Base-by-base conservation (phyloP, 2,113 vertebrate genomes). In the Agapornis roseicollis region DNA sequence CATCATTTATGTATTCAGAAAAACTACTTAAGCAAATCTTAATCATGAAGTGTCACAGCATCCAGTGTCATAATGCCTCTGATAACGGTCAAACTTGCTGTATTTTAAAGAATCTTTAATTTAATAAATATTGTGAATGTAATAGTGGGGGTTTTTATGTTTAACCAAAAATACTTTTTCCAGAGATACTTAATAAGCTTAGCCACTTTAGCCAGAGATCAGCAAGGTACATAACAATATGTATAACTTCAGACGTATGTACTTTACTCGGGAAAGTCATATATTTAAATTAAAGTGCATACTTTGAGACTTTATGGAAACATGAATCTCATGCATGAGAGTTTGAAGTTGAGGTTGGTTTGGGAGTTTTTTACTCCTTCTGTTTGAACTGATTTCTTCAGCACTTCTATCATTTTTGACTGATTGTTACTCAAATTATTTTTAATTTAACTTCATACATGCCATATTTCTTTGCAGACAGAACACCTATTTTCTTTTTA, bases 381-480 rank as follows among this genome's bases (percentile, higher is more conserved):
- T 50, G 27, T 65, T 91, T 83, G 56, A 35, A 73, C 64, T 58
- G 61, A 91, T 88, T 92, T 93, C 90, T 94, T 90, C 77, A 85
- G 44, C 68, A 86, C 41, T 79, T 79, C 44, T 68, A 88, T 91
- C 29, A 69, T 72, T 91, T 93, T 89, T 90, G 89, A 72, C 88
- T 89, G 61, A 96, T 92, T 86, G 82, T 93, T 94, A 86, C 44
- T 52, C 52, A 83, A 88, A 91, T 96, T 94, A 85, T 80, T 95
- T 94, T 96, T 96, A 95, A 93, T 90, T 95, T 95, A 81, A 79
- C 41, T 85, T 95, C 63, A 72, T 87, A 69, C 13, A 47, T 9
- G 3, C 39, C n/a, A 2, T 89, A 90, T 90, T 94, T 94, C 90
- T 80, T 92, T 83, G 63, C 73, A 92, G 90, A 88, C 80, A 95